Base-by-base conservation (phyloP, 2,113 vertebrate species). In the Scomber colias region DNA sequence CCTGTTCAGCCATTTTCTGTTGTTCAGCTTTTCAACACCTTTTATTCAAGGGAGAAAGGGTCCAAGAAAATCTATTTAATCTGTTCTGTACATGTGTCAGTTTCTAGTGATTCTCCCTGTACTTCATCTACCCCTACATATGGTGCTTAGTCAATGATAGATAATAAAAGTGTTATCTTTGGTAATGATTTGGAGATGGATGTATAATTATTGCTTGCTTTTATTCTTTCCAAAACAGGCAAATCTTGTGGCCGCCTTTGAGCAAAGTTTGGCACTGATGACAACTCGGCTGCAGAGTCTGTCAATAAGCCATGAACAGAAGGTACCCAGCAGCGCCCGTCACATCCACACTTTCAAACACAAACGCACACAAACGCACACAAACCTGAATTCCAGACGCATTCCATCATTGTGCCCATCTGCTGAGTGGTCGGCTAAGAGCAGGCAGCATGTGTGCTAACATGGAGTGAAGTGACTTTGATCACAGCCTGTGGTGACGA, bases 201-300 rank as follows among this genome's bases (percentile, higher is more conserved):
- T 57, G 55, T 27, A 27, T 27, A 53, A 16, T 40, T 64, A 0
- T 17, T 46, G 6, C 2, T 54, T 60, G 62, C 48, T n/a, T 71
- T 45, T 69, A 7, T 27, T 71, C 21, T 69, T 78, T 86, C 82
- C 27, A 65, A 16, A 70, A 60, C 88, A 99, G 98, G 97, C 98
- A 35, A 99, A 99, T 65, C 93, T 99, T 54, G 98, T 99, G 70
- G 98, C 98, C 0, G 98, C 98, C 35, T 99, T 99, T 0, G 98
- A 99, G 92, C 97, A 99, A 93, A 99, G 97, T 87, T 92, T 99
- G 86, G 88, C 97, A 24, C 92, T 97, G 85, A 99, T 99, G 98
- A 98, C 98, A 0, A 94, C 96, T 35, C 97, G 98, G 56, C 94
- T 99, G 45, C 96, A 98, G 86, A 95, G 94, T 61, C 91, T 99